Base-by-base conservation (phyloP, 1,140 invertebrate genomes). In the Drosophila pandora region DNA sequence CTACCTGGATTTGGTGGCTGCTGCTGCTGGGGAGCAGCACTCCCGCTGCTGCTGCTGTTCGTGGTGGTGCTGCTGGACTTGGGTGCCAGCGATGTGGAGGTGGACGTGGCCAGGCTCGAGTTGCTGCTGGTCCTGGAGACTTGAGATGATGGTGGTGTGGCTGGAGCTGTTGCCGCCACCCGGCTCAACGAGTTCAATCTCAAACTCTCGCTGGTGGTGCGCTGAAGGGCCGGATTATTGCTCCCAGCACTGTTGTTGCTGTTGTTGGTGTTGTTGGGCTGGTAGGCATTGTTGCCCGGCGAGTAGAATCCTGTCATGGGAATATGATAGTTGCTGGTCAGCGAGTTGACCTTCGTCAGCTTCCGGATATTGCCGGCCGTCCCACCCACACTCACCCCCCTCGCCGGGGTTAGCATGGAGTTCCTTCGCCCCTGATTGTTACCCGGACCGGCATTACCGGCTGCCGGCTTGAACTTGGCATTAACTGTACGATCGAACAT, bases 131-230 rank as follows among this genome's bases (percentile, higher is more conserved):
- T 69, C 4, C 75, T 64, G 39, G 73, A 76, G 21, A 84, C 49
- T 9, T 17, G 17, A 17, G 74, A 41, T 37, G 32, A 43, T 17
- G 55, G 50, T 25, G 63, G 50, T 22, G 41, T 47, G 30, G 37
- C 47, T 21, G 55, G 49, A 22, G 63, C 59, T 22, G 41, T 47
- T 48, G 60, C 75, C 30, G 60, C 72, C 25, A 67, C 71, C 21
- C 74, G 72, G 73, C 69, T 82, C 49, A 90, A 53, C 48, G 84
- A 68, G 74, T 83, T 68, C 58, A 96, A 91, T 55, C 95, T 94
- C 90, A 96, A 94, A 92, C 95, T 95, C 92, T 96, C 95, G 92
- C 95, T 95, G 74, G 95, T 96, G 64, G 95, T 96, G 80, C 95
- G 94, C 85, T 96, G 95, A 78, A 96, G 71, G 21, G 79, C 59